These are phyloP conservation scores for Pseudomyrmex cubaensis DNA, from an alignment of 1,140 invertebrate species.

Conservation along the genomic window DNA sequence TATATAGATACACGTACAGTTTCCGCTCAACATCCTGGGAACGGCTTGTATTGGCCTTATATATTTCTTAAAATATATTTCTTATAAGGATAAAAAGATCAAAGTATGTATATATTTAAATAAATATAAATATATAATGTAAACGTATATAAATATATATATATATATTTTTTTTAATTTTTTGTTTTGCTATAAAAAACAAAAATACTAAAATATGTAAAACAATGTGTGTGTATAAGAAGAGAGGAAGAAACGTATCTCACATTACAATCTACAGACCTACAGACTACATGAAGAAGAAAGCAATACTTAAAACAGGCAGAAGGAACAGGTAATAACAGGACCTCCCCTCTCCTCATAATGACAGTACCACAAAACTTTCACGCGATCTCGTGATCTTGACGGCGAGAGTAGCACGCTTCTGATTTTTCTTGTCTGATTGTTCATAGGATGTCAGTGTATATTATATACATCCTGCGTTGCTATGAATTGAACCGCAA, in stretches of 20 bases:
- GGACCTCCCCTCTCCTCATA: not conserved
- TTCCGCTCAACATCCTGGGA: too few relatives aligned
- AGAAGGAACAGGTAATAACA: not conserved
- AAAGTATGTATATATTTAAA: too few relatives aligned
- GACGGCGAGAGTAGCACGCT: constrained; percentile 7
- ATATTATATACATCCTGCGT: not conserved
- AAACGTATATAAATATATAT: too few relatives aligned
- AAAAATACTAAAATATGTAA: not conserved
- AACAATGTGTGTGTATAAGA: not conserved
- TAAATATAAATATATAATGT: too few relatives aligned
- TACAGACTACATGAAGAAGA: constrained; percentile 33
- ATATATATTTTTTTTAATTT: not conserved
- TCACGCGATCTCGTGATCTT: constrained; percentile 59
- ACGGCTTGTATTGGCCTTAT: too few relatives aligned
- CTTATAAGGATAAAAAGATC: too few relatives aligned
- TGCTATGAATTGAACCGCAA: not conserved
- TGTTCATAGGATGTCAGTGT: not conserved
- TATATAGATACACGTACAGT: too few relatives aligned
- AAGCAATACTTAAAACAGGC: constrained; percentile 24
- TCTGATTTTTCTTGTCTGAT: constrained; percentile 26
- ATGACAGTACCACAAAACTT: constrained; percentile 45
- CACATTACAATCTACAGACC: not conserved
- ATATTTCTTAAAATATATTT: too few relatives aligned
- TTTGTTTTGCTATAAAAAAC: too few relatives aligned
- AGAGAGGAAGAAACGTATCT: constrained; percentile 36